These are phyloP conservation scores for Kryptolebias marmoratus DNA, from an alignment of 2,113 vertebrate genomes.

Conservation along the genomic window DNA sequence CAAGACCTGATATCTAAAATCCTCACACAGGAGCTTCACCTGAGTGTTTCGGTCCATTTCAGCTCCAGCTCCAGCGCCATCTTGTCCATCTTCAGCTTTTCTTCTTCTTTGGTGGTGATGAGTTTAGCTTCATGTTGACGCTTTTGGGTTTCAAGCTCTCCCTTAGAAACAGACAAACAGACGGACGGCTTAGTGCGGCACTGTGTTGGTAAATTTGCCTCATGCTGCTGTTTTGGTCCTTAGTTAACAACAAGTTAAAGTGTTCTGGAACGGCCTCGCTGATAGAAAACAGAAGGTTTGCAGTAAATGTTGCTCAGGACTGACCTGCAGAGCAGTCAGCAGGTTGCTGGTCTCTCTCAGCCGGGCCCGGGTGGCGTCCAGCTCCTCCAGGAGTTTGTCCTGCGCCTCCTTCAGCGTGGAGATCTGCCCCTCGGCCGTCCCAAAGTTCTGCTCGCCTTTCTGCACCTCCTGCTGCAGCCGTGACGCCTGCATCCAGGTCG, in stretches of 20 bases:
- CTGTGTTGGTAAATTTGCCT: neutral
- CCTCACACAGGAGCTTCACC: constrained; percentile 68
- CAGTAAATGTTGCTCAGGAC: neutral
- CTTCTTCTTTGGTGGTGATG: constrained; percentile 90
- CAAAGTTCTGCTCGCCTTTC: constrained; percentile 89
- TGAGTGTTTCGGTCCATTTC: constrained; percentile 97
- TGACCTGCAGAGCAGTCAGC: constrained; percentile 91
- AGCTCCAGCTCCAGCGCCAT: constrained; percentile 95
- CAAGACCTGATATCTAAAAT: too few species aligned
- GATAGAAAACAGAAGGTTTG: too few species aligned
- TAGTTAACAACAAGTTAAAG: too few species aligned
- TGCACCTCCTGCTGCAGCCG: constrained; percentile 88
- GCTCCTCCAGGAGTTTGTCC: constrained; percentile 92
- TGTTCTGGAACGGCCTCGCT: too few species aligned
- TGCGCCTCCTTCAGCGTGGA: constrained; percentile 91
- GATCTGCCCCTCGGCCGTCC: constrained; percentile 90
- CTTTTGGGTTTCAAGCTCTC: constrained; percentile 90
- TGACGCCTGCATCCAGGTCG: constrained; percentile 77
- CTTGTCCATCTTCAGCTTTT: constrained; percentile 91
- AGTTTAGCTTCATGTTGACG: constrained; percentile 90
- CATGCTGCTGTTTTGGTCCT: too few species aligned
- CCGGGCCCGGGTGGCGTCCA: constrained; percentile 89
- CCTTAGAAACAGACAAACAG: constrained; percentile 72
- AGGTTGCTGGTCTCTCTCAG: constrained; percentile 93
- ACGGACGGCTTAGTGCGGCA: neutral